Evolutionary conservation across 1,140 invertebrate genomes (phyloP), one percentile per base, ranked within the genome.

Genomic region (Bombus soroeensis): DNA sequence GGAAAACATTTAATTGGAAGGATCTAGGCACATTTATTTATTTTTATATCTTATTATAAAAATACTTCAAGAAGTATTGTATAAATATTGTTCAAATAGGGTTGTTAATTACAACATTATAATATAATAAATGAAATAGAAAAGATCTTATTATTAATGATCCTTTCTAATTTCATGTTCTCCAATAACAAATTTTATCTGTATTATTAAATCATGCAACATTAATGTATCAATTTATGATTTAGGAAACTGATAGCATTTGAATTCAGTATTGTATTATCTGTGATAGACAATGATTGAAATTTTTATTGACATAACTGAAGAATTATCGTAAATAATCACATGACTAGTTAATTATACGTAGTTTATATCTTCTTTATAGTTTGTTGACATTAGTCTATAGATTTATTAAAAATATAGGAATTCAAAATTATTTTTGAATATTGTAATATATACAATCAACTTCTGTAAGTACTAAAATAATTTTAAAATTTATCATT

Each of bases 1-100:
- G 78, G 34, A 74, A 68, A 85, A 74, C 78, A 85, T 81, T 66
- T 53, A 74, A 73, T 68, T 39, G n/a, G n/a, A 85, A 81, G 77
- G 83, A 59, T 80, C n/a, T 72, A 79, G 41, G 10, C 25, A 66
- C 41, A 3, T 53, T 43, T 53, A 77, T 2, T 37, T 43, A 43
- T 34, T 41, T 66, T 59, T 5, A 47, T 75, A 2, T 47, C 34
- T 62, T 77, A 28, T 66, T 64, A 37, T 64, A 39, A 47, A 77
- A n/a, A 25, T 66, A 39, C 18, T 41, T n/a, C 8, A 39, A 5
- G 10, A 47, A 34, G 41, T 59, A 57, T 34, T 75, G n/a, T 64
- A 75, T n/a, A 37, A 34, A 37, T 82, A 79, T 79, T 70, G 25
- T 74, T 70, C 43, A 10, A 34, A 8, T 39, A 39, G 37, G 1